Evolutionary conservation across 37 sponge, comb jelly and placozoan genomes (phyloP), one percentile per base, ranked within the genome.

Genomic region (Hormiphora californensis): DNA sequence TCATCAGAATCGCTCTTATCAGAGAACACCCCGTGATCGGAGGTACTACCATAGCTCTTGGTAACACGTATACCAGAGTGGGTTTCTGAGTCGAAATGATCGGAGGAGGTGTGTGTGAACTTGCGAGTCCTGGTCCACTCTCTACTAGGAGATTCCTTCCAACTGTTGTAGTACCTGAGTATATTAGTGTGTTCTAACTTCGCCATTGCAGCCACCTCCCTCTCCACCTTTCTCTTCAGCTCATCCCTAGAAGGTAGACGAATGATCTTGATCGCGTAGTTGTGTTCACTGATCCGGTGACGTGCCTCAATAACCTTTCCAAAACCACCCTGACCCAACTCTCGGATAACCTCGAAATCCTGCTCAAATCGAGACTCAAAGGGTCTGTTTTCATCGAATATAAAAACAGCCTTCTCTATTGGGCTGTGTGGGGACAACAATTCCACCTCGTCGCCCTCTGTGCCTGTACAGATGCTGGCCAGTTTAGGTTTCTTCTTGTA

Each of bases 191-290:
- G 96, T 27, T 92, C 92, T 69, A 95, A 53, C 51, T 89, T 89
- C 25, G 96, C 92, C 63, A 95, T 86, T 12, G 91, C 91, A 11
- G 88, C 88, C 22, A 93, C 96, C 55, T 95, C 96, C 36, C 94
- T 54, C 91, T 92, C 88, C 86, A 95, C 94, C 85, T 92, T 95
- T 55, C 89, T 92, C 23, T 89, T 63, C 9, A 90, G 89, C 27
- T 40, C 81, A 5, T 85, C 88, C 33, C 88, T 85, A 49, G 32
- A 19, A 0, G 92, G 92, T 31, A 95, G 89, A 36, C 85, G 68
- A 54, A 95, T 92, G 32, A 89, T 88, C 88, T 95, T 95, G 31
- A 95, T 61, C 0, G 96, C 96, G 87, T 95, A 95, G 15, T 91
- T 88, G 12, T 88, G 61, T 2, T 86, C 90, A 55, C 93, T 92